A percentile compares a stretch with the other conserved stretches of the same genome.
These are phyloP conservation scores for Agelas oroides DNA, from an alignment of 37 sponge, comb jelly and placozoan genomes.

Conservation along the genomic window DNA sequence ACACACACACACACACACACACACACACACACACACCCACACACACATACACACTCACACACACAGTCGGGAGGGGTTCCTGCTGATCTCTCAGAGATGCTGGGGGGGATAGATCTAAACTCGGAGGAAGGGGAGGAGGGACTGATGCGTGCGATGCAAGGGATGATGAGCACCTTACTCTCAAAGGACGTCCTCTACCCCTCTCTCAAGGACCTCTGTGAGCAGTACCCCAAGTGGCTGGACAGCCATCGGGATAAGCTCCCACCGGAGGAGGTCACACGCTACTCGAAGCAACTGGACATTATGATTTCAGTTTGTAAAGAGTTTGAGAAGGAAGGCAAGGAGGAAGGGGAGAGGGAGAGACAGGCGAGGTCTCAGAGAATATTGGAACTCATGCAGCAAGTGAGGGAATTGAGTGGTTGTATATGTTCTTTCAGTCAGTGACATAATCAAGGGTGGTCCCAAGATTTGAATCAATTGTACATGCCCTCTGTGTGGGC, in stretches of 20 bases:
- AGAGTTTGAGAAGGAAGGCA: slow-evolving; percentile 66
- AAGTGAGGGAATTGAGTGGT: slow-evolving; percentile 49
- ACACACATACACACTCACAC: slow-evolving; percentile 5
- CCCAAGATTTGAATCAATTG: too few species aligned
- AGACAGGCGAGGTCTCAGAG: slow-evolving; percentile 39
- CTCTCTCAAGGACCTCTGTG: slow-evolving; percentile 68
- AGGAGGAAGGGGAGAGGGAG: slow-evolving; percentile 35
- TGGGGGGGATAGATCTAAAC: slow-evolving; percentile 31
- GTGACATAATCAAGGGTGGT: neutral
- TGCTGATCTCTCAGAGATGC: slow-evolving; percentile 31
- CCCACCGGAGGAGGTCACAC: slow-evolving; percentile 37
- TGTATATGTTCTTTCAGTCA: too few species aligned
- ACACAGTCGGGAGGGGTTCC: neutral
- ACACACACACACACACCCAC: slow-evolving; percentile 8
- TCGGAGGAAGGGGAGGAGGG: slow-evolving; percentile 70
- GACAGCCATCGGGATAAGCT: slow-evolving; percentile 22
- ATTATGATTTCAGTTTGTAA: slow-evolving; percentile 73
- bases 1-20: neutral
- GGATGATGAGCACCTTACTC: slow-evolving; percentile 82
- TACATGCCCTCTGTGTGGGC: too few species aligned
- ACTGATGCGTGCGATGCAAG: slow-evolving; percentile 81
- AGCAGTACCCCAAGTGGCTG: slow-evolving; percentile 87
- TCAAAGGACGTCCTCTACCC: slow-evolving; percentile 89
- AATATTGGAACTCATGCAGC: slow-evolving; percentile 77
- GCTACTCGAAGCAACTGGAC: slow-evolving; percentile 72